Evolutionary conservation across 1,140 invertebrate species (phyloP), one percentile per base, ranked within the genome.

Genomic region (Neotoxoptera formosana): DNA sequence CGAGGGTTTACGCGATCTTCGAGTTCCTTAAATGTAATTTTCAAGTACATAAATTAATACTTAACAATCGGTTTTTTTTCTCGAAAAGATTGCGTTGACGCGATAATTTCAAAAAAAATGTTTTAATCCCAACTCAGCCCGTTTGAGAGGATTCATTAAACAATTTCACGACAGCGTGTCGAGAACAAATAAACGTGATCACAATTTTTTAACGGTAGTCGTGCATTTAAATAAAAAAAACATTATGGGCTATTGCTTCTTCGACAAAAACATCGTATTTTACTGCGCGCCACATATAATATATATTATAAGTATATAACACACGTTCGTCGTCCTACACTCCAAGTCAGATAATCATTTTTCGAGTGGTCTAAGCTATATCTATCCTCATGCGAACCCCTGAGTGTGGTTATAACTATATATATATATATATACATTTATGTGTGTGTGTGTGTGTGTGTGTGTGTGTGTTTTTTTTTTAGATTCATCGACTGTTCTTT

Each of bases 401-500:
- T 76, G 60, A 76, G n/a, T n/a, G 14, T 34, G n/a, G 30, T 17
- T 76, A 34, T 36, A 23, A 36, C 21, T 83, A 34, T 76, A n/a
- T 34, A 30, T 76, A n/a, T 76, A 20, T 76, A n/a, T 76, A 17
- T 47, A 47, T 47, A 11, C 8, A 20, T 20, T 17, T 34, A n/a
- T 34, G 67, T 76, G 67, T 81, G 17, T 81, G n/a, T 21, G 41
- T 41, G 41, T 41, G 41, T 41, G 41, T 41, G 41, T 41, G n/a
- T 76, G 7, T 81, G 14, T 81, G 47, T 48, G 14, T 48, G 7
- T 48, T 86, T n/a, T n/a, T n/a, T n/a, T 21, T 48, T 53, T 51
- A 89, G 25, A 89, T 89, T 56, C 34, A 36, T 89, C 21, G 91
- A 84, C 30, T 93, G 91, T 84, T 93, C 76, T 91, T 91, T 91